These are phyloP conservation scores for Heliothis subflexa DNA, from an alignment of 1,140 invertebrate species.

Conservation along the genomic window DNA sequence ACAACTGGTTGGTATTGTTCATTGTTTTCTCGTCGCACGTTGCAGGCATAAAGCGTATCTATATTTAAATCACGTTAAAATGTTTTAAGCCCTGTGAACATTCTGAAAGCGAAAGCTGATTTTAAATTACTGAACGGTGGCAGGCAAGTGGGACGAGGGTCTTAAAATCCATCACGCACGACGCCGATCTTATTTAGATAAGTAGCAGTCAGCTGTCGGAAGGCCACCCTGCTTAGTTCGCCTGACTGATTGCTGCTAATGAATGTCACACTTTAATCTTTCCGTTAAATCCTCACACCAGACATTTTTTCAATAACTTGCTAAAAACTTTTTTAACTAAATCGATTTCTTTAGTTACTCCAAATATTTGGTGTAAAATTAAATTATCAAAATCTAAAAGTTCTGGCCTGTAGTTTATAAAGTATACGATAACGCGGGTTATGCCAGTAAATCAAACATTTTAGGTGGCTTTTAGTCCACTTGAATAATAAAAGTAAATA, in stretches of 20 bases:
- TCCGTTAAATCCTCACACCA: slow-evolving; percentile 36
- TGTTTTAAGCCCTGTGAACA: slow-evolving; percentile 31
- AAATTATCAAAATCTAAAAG: too few relatives aligned
- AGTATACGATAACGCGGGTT: too few relatives aligned
- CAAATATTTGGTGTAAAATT: too few relatives aligned
- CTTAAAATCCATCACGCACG: slow-evolving; percentile 80
- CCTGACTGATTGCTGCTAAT: slow-evolving; percentile 81
- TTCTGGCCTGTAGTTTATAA: too few relatives aligned
- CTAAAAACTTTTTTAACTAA: not conserved
- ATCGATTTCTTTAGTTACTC: too few relatives aligned
- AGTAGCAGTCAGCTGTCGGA: slow-evolving; percentile 73
- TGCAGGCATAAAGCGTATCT: slow-evolving; percentile 4
- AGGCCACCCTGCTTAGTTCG: slow-evolving; percentile 72
- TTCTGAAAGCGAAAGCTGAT: slow-evolving; percentile 45
- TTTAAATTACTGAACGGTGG: slow-evolving; percentile 57
- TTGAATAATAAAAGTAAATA: slow-evolving; percentile 8
- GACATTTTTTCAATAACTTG: slow-evolving; percentile 28
- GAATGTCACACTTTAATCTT: slow-evolving; percentile 74
- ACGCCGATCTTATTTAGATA: slow-evolving; percentile 82
- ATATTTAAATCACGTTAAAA: slow-evolving; percentile 42
- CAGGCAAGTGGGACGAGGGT: slow-evolving; percentile 61
- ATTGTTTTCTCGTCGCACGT: slow-evolving; percentile 32
- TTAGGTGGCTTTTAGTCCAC: slow-evolving; percentile 7
- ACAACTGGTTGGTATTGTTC: slow-evolving; percentile 28
- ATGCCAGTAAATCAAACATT: not conserved